Conservation (phyloP, 2,113 vertebrate genomes). For the Cavia porcellus region DNA sequence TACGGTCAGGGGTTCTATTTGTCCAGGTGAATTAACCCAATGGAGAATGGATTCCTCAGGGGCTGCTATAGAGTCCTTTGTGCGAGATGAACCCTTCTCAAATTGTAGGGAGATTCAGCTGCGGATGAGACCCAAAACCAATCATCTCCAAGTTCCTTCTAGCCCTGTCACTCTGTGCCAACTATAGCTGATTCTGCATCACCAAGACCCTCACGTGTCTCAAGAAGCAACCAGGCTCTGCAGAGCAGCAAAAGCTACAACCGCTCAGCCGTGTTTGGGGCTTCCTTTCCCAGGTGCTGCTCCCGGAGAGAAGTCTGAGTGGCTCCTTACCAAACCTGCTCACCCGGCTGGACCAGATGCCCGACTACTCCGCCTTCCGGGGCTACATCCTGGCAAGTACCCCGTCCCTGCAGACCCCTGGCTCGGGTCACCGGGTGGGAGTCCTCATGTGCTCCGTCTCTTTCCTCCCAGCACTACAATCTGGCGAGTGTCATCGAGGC, state of each 20-base stretch:
- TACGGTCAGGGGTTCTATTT: background rate
- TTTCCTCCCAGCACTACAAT: constrained; percentile 90
- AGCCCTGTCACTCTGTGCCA: background rate
- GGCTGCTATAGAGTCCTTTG: background rate
- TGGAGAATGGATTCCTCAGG: background rate
- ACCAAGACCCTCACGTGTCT: background rate
- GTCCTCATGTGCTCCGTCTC: background rate
- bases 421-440: background rate
- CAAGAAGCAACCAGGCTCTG: background rate
- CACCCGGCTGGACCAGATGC: constrained; percentile 89
- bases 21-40: background rate
- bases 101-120: background rate
- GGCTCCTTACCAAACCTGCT: constrained; percentile 89
- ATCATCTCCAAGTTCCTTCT: background rate
- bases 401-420: background rate
- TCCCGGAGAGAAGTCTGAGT: constrained; percentile 88
- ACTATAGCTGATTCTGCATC: background rate
- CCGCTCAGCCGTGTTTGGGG: background rate
- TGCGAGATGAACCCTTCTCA: background rate
- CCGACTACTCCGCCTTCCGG: constrained; percentile 93
- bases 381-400: constrained; percentile 91
- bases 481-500: constrained; percentile 90
- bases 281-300: constrained; percentile 90
- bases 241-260: background rate
- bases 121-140: background rate